These are phyloP conservation scores for Bathynomus jamesi DNA, from an alignment of 1,140 invertebrate species.

Conservation along the genomic window DNA sequence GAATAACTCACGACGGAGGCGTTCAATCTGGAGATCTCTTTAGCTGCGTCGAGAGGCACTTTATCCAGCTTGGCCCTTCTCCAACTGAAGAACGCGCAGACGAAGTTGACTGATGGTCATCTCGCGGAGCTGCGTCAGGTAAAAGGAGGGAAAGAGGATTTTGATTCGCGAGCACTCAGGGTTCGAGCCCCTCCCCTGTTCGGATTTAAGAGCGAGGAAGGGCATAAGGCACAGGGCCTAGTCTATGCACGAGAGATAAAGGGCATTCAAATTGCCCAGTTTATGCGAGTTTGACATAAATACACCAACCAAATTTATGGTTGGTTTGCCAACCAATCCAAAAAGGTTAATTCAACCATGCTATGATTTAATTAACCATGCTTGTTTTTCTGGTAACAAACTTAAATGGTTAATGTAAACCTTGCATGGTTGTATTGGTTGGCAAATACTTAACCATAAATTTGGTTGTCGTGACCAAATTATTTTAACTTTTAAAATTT, in stretches of 20 bases:
- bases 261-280: neutral
- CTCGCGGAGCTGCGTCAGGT: slow-evolving; percentile 36
- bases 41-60: slow-evolving; percentile 40
- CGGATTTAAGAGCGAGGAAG: neutral
- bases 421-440: too few relatives aligned
- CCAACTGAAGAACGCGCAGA: slow-evolving; percentile 39
- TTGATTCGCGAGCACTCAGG: neutral
- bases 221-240: neutral
- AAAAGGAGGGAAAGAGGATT: neutral
- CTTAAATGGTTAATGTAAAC: too few relatives aligned
- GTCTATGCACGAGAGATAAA: neutral
- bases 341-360: too few relatives aligned
- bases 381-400: too few relatives aligned
- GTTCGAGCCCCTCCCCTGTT: neutral
- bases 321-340: too few relatives aligned
- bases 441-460: too few relatives aligned
- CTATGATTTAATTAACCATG: too few relatives aligned
- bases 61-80: slow-evolving; percentile 41
- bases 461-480: too few relatives aligned
- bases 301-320: too few relatives aligned
- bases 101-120: slow-evolving; percentile 40
- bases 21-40: slow-evolving; percentile 39
- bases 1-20: slow-evolving; percentile 36
- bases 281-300: too few relatives aligned
- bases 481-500: too few relatives aligned